A percentile compares a stretch with the other conserved stretches of the same genome.
phyloP scores from a whole-genome alignment of 2,113 vertebrate species.

The Piaya cayana region DNA sequence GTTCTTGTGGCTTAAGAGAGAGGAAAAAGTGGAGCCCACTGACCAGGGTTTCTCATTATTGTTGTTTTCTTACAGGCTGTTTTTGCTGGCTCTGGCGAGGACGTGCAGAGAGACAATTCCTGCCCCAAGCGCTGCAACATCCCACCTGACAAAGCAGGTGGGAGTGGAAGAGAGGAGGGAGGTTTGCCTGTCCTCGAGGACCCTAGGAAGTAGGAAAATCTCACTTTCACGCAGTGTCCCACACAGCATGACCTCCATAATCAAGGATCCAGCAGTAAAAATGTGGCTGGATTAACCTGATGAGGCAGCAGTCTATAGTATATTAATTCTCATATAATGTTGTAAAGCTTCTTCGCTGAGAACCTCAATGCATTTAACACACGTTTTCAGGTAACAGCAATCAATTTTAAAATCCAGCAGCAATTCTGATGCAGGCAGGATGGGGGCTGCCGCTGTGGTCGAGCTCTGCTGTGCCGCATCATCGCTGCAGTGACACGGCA shows the following conservation, averaged over 20 bases:
- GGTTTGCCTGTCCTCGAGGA: not conserved
- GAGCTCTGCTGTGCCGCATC: not conserved
- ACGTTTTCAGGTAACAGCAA: not conserved
- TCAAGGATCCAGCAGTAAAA: not conserved
- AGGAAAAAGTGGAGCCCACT: accelerated
- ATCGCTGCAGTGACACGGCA: accelerated
- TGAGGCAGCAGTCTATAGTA: not conserved
- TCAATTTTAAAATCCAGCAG: not conserved
- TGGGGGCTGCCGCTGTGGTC: accelerated
- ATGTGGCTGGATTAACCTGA: not conserved
- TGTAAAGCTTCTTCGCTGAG: not conserved
- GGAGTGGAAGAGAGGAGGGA: not conserved
- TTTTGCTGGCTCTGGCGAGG: not conserved
- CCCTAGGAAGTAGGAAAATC: not conserved
- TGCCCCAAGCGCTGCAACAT: not conserved
- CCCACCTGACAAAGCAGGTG: not conserved
- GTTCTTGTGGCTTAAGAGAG: not conserved
- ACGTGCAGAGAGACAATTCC: accelerated
- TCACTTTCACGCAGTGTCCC: accelerated
- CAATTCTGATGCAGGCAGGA: not conserved
- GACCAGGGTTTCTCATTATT: accelerated
- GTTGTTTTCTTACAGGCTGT: accelerated
- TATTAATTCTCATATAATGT: not conserved
- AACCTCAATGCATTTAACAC: not conserved
- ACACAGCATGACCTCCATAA: accelerated